Base-by-base conservation (phyloP, 1,140 invertebrate species). In the Bombus confusus region DNA sequence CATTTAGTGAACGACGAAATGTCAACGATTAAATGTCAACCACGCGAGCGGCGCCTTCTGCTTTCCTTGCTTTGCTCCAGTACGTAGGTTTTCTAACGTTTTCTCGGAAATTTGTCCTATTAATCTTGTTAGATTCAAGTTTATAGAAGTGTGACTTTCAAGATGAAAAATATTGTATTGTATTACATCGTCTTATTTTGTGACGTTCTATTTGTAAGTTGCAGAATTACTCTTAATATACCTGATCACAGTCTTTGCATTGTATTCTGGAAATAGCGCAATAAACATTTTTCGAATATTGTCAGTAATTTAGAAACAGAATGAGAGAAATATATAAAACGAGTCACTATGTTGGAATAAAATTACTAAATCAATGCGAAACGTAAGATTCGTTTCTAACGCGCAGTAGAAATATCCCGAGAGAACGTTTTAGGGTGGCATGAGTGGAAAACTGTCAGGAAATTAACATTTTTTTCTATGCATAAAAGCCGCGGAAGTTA, bases 11-110 rank as follows among this genome's bases (percentile, higher is more conserved):
- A 74, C 83, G 87, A 85, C 78, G 87, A 89, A 93, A 92, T 91
- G 89, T 90, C 91, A 91, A 90, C 85, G 89, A 88, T 88, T 91
- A 93, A 94, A 92, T 89, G 88, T 93, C 91, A 89, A 71, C 22
- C 73, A 41, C 31, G 62, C 78, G 41, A 66, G 62, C 62, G 4
- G 59, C 22, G n/a, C 34, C 59, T 37, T 57, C 52, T 52, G 28
- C 28, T 18, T n/a, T 8, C 10, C 6, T n/a, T 12, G 43, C n/a
- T 62, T 1, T 31, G 34, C 2, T 25, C 1, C 4, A 22, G 6
- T 57, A 9, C 52, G 12, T 22, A 31, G 15, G 52, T 10, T 52
- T 71, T 41, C 25, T 52, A 69, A 69, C 39, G 15, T 41, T 71
- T 12, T 3, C 25, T 1, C 1, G 0, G 25, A 71, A 28, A 28